phyloP scores from a whole-genome alignment of 2,113 vertebrate genomes.

The Apteryx mantelli region DNA sequence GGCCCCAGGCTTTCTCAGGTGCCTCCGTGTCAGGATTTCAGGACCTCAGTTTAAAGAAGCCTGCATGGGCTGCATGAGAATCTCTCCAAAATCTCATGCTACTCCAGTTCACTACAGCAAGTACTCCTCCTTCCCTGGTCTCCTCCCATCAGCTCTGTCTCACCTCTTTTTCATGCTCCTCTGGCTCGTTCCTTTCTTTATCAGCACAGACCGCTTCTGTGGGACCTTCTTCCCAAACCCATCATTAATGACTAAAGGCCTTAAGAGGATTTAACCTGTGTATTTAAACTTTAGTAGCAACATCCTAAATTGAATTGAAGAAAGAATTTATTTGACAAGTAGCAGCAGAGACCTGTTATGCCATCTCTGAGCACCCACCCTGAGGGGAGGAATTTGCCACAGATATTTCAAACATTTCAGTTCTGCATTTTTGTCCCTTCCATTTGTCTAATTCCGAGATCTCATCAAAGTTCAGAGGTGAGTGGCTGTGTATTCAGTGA shows the following conservation, averaged over 20 bases:
- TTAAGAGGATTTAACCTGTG: not conserved
- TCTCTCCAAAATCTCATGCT: not conserved
- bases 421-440: not conserved
- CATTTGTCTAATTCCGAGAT: not conserved
- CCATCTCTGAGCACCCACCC: not conserved
- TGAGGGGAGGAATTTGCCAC: not conserved
- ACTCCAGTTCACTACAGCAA: not conserved
- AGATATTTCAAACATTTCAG: not conserved
- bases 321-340: not conserved
- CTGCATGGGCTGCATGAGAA: not conserved
- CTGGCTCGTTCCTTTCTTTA: not conserved
- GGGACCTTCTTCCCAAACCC: not conserved
- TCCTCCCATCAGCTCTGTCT: not conserved
- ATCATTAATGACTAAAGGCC: rapidly evolving
- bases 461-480: not conserved
- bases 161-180: not conserved
- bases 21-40: rapidly evolving
- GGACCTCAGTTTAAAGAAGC: not conserved
- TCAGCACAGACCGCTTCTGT: not conserved
- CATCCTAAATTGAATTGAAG: not conserved
- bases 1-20: not conserved
- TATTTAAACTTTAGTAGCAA: not conserved
- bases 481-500: not conserved
- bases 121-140: not conserved
- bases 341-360: not conserved